These are phyloP conservation scores for Callorhinus ursinus DNA, from an alignment of 2,113 vertebrate species.

Conservation along the genomic window DNA sequence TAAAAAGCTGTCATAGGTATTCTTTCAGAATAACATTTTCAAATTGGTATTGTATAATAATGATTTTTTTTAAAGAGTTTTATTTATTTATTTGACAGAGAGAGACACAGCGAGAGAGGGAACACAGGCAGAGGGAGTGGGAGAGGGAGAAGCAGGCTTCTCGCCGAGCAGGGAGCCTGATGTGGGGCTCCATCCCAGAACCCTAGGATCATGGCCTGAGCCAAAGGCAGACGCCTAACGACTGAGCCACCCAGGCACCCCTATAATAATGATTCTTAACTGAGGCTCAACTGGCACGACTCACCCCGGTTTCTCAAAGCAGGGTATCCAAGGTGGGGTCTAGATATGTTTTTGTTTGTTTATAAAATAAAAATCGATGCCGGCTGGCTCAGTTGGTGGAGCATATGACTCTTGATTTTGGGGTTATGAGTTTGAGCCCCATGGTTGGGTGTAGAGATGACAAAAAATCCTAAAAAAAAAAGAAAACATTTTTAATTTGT, in stretches of 20 bases:
- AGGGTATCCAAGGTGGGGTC: not conserved
- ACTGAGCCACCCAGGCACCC: too few relatives aligned
- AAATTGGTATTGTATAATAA: slow-evolving; percentile 10
- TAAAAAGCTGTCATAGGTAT: not conserved
- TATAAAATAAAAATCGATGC: not conserved
- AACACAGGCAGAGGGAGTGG: too few relatives aligned
- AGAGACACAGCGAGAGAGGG: too few relatives aligned
- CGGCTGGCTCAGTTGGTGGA: not conserved
- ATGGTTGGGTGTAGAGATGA: not conserved
- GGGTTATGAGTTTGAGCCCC: not conserved
- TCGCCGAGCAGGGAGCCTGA: too few relatives aligned
- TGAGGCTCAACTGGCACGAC: not conserved
- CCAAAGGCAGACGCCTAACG: too few relatives aligned
- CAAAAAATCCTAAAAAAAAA: not conserved
- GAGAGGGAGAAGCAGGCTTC: too few relatives aligned
- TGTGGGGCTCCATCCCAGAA: too few relatives aligned
- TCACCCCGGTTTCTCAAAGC: not conserved
- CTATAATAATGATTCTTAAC: not conserved
- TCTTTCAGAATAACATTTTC: not conserved
- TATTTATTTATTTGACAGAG: too few relatives aligned
- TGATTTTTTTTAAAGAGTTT: not conserved
- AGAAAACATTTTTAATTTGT: not conserved
- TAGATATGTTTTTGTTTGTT: not conserved
- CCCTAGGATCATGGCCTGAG: too few relatives aligned
- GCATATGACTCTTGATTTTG: not conserved